A percentile compares a stretch with the other conserved stretches of the same genome.
phyloP scores from a whole-genome alignment of 2,113 vertebrate genomes.

The Macaca fascicularis region DNA sequence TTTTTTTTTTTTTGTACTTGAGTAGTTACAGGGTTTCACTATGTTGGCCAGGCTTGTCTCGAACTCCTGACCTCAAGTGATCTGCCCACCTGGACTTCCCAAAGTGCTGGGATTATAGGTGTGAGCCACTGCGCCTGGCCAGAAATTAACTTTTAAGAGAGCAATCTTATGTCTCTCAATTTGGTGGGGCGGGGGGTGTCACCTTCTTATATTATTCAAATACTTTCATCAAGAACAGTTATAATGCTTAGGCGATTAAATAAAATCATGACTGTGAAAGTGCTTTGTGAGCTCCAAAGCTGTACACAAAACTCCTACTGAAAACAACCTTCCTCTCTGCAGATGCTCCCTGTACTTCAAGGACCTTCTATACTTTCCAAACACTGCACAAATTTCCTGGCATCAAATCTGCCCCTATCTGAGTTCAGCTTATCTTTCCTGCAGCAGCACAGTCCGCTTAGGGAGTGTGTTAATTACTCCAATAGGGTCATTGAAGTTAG shows the following conservation, averaged over 20 bases:
- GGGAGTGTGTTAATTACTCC: conserved; percentile 78
- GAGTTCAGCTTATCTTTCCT: conserved; percentile 42
- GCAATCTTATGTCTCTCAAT: neutral
- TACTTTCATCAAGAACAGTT: neutral
- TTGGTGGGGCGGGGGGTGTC: neutral
- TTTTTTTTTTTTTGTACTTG: too few species aligned
- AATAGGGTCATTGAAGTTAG: conserved; percentile 77
- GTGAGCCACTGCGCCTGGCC: too few species aligned
- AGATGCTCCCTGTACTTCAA: neutral
- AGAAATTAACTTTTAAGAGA: neutral
- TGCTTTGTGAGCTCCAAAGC: neutral
- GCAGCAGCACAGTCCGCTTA: conserved; percentile 55
- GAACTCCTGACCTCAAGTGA: too few species aligned
- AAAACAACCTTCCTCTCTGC: neutral
- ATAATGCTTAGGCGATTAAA: neutral
- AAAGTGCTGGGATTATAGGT: too few species aligned
- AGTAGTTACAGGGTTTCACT: too few species aligned
- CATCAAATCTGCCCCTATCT: neutral
- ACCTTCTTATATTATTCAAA: neutral
- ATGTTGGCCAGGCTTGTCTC: too few species aligned
- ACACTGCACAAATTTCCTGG: neutral
- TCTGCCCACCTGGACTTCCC: too few species aligned
- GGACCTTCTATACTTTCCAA: conserved; percentile 42
- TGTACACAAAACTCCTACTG: neutral
- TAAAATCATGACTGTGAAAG: neutral